Evolutionary conservation across 2,113 vertebrate genomes (phyloP), one percentile per base, ranked within the genome.

Genomic region (Motacilla alba): DNA sequence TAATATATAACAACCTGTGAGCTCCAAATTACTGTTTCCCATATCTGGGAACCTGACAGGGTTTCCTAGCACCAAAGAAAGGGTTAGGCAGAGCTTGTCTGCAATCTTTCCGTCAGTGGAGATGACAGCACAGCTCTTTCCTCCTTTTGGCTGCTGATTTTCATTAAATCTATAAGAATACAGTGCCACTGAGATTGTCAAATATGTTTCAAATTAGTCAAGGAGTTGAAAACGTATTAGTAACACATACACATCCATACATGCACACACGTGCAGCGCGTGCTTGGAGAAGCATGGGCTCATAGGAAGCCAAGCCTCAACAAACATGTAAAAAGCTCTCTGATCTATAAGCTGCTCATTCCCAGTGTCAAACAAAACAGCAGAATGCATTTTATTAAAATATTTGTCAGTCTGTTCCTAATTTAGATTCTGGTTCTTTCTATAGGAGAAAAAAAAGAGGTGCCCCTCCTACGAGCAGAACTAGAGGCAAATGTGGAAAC

Each of bases 161-260:
- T 87, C 41, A 67, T 81, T 87, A 81, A 47, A 90, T 60, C 60
- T 89, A 17, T 74, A 56, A 39, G 21, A n/a, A 81, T 52, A 44
- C 30, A 31, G 33, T 77, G 69, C 24, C 33, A 83, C 52, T 3
- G 21, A 80, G 83, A 67, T 35, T 78, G 47, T 70, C 41, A 88
- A 76, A 88, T 90, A 83, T 58, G 46, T 52, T 75, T 91, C 92
- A 93, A 89, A 93, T 84, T 75, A 95, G 52, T 55, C 47, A 89
- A 67, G 84, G 76, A 44, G 21, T 22, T 89, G 86, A 81, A 75
- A 77, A 67, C 62, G 49, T 79, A 69, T 83, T 72, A 66, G 49
- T 73, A 66, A 69, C 78, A 90, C 44, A 59, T n/a, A 63, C 7
- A 59, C 47, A 33, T 39, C 44, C 24, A 44, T 43, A 39, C 27